A percentile compares a stretch with the other conserved stretches of the same genome.
phyloP scores from a whole-genome alignment of 2,797 vertebrate species.

The Ciconia nigra region DNA sequence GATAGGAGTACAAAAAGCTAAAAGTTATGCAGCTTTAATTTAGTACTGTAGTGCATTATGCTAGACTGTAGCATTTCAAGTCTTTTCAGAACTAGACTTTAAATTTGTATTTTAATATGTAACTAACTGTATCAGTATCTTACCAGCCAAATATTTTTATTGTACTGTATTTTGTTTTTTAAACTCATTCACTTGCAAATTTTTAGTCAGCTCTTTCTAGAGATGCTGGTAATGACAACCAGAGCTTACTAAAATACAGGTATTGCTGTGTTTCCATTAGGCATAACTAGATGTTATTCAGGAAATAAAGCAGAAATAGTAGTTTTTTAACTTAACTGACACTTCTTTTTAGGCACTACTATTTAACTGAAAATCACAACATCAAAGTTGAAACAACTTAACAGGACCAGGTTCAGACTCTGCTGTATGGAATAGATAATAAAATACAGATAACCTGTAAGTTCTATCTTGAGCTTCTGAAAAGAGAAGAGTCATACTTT shows the following conservation, averaged over 20 bases:
- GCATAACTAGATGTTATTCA: not conserved
- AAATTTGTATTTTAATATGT: not conserved
- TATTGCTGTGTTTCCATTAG: not conserved
- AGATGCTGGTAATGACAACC: not conserved
- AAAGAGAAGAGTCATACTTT: not conserved
- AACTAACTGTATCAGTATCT: not conserved
- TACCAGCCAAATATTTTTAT: not conserved
- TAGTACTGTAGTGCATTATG: not conserved
- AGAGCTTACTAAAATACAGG: not conserved
- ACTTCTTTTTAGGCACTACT: not conserved
- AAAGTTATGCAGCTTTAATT: not conserved
- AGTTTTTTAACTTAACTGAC: not conserved
- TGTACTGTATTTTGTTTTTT: not conserved
- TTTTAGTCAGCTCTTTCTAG: not conserved
- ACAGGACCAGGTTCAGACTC: not conserved
- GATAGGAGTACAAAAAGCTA: not conserved
- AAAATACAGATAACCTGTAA: not conserved
- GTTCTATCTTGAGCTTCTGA: not conserved
- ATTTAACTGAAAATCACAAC: not conserved
- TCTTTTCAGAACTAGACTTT: not conserved
- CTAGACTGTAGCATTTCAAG: not conserved
- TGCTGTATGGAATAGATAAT: not conserved
- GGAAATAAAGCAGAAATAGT: not conserved
- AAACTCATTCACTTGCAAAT: not conserved
- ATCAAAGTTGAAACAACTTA: not conserved